Evolutionary conservation across 1,140 invertebrate genomes (phyloP).

Genomic region (Epicauta chinensis): DNA sequence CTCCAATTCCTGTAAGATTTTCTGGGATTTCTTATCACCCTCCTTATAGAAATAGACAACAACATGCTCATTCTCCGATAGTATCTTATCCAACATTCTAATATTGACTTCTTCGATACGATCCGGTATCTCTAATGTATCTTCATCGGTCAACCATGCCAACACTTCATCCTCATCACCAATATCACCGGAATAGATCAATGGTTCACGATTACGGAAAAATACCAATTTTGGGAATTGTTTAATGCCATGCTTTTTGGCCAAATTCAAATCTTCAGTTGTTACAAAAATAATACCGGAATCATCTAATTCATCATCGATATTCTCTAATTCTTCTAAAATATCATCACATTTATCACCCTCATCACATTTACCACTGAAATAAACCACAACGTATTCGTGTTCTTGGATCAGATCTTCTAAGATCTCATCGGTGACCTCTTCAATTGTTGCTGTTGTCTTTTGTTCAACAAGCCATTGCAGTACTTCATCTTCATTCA

Average conservation of each 20-base stretch:
- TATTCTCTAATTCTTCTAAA: constrained; percentile 81
- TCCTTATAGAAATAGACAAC: constrained; percentile 93
- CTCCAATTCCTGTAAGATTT: constrained; percentile 83
- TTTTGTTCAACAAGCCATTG: constrained; percentile 88
- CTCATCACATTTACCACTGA: constrained; percentile 84
- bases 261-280: constrained; percentile 74
- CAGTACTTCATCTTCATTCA: constrained; percentile 87
- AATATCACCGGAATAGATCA: constrained; percentile 70
- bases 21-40: constrained; percentile 82
- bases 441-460: constrained; percentile 86
- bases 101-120: constrained; percentile 91
- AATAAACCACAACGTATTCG: constrained; percentile 91
- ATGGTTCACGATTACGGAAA: constrained; percentile 83
- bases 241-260: constrained; percentile 81
- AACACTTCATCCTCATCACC: constrained; percentile 87
- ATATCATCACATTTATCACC: constrained; percentile 80
- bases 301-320: constrained; percentile 90
- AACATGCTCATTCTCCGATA: constrained; percentile 81
- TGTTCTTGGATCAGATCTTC: constrained; percentile 81
- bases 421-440: constrained; percentile 89
- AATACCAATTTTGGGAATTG: constrained; percentile 80
- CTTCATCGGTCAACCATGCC: constrained; percentile 86
- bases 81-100: constrained; percentile 85
- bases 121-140: constrained; percentile 85
- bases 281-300: constrained; percentile 91